phyloP scores from a whole-genome alignment of 2,113 vertebrate genomes.

The Neofelis nebulosa region DNA sequence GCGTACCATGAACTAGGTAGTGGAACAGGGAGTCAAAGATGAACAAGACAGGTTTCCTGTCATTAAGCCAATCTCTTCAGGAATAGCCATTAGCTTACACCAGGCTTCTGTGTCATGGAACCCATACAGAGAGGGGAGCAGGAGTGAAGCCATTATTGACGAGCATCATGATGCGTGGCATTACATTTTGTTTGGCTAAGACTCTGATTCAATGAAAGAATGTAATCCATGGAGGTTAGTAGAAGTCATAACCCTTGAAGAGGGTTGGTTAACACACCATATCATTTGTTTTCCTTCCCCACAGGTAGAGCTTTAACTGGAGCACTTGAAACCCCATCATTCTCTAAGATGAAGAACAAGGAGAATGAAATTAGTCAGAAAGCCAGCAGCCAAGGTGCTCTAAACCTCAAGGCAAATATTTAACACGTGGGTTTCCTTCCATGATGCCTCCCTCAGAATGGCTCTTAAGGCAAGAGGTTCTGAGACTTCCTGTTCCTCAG shows the following conservation, averaged over 20 bases:
- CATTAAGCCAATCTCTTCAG: background rate
- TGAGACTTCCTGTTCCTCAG: background rate
- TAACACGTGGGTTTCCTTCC: background rate
- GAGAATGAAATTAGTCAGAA: background rate
- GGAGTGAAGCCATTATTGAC: background rate
- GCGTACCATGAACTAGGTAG: background rate
- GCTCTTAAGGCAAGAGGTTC: background rate
- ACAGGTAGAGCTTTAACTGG: background rate
- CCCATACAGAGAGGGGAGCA: background rate
- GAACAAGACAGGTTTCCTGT: background rate
- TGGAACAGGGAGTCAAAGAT: background rate
- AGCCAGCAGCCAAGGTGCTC: background rate
- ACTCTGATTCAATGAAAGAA: background rate
- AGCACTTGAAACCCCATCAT: background rate
- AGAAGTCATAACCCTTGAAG: background rate
- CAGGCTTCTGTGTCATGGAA: background rate
- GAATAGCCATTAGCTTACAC: background rate
- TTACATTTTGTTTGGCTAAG: constrained; percentile 8
- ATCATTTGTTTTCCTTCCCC: background rate
- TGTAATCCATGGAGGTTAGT: background rate
- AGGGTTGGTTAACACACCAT: background rate
- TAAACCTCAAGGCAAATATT: background rate
- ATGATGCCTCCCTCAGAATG: background rate
- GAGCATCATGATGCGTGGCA: background rate
- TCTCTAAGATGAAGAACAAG: constrained; percentile 6